phyloP scores from a whole-genome alignment of 2,113 vertebrate species.

The Pipa parva region DNA sequence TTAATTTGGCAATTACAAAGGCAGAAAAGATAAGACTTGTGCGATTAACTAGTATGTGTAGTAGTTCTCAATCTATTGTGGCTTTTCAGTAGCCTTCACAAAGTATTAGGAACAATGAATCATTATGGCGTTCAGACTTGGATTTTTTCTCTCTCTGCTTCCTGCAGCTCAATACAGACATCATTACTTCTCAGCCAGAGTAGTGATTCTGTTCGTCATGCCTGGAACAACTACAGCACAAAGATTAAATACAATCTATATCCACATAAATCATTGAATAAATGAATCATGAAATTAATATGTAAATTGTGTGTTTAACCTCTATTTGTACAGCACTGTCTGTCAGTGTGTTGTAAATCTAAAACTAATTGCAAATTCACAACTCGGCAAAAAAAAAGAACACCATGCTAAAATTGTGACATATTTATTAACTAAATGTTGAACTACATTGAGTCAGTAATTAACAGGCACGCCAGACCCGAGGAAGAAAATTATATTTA shows the following conservation, averaged over 20 bases:
- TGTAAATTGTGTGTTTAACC: slow-evolving; percentile 92
- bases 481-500: slow-evolving; percentile 68
- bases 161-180: slow-evolving; percentile 56
- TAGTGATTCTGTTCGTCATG: slow-evolving; percentile 65
- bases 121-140: slow-evolving; percentile 47
- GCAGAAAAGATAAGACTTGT: slow-evolving; percentile 13
- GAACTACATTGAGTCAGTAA: slow-evolving; percentile 82
- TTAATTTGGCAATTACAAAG: neutral
- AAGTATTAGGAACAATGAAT: slow-evolving; percentile 55
- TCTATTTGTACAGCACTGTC: slow-evolving; percentile 86
- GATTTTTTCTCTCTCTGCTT: slow-evolving; percentile 45
- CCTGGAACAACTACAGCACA: slow-evolving; percentile 67
- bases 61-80: slow-evolving; percentile 46
- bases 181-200: slow-evolving; percentile 56
- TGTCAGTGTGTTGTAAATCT: slow-evolving; percentile 86
- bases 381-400: slow-evolving; percentile 71
- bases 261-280: slow-evolving; percentile 88
- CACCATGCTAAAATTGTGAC: slow-evolving; percentile 77
- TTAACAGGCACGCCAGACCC: slow-evolving; percentile 73
- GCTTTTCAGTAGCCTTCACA: slow-evolving; percentile 43
- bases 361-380: slow-evolving; percentile 88
- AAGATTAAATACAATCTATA: slow-evolving; percentile 86
- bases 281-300: slow-evolving; percentile 96
- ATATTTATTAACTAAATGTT: slow-evolving; percentile 90
- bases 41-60: neutral